Evolutionary conservation across 2,797 vertebrate species (phyloP).

Genomic region (Cygnus olor): DNA sequence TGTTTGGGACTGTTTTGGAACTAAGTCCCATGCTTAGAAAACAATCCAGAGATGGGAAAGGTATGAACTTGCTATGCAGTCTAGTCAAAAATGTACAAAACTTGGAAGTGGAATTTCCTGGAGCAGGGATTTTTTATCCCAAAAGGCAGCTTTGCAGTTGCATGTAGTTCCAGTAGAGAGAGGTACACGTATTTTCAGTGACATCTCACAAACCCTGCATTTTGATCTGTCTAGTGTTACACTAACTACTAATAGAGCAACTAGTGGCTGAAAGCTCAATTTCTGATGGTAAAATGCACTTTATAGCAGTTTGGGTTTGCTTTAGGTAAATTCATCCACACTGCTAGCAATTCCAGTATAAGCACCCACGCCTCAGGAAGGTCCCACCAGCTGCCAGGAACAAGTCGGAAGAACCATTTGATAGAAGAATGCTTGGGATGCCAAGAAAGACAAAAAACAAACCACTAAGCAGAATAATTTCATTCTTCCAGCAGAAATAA

Average conservation of each 20-base stretch:
- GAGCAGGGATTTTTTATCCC: neutral
- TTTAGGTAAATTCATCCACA: neutral
- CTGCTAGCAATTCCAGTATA: neutral
- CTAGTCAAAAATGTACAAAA: neutral
- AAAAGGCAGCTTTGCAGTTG: neutral
- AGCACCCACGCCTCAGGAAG: neutral
- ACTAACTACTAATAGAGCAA: neutral
- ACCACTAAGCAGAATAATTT: neutral
- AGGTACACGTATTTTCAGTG: neutral
- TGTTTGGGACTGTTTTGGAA: too few relatives aligned
- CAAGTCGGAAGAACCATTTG: neutral
- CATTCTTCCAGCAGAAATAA: neutral
- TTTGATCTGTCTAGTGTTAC: neutral
- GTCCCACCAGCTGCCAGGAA: neutral
- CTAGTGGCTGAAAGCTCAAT: neutral
- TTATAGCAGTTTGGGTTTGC: neutral
- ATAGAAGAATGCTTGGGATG: neutral
- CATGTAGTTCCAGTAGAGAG: neutral
- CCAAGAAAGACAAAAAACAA: neutral
- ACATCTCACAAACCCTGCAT: rapidly evolving
- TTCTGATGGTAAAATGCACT: neutral
- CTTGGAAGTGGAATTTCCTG: neutral
- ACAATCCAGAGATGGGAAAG: neutral
- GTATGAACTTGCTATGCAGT: neutral
- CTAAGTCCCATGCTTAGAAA: neutral